These are phyloP conservation scores for Bradypodion ventrale DNA, from an alignment of 2,797 vertebrate species.

Conservation along the genomic window DNA sequence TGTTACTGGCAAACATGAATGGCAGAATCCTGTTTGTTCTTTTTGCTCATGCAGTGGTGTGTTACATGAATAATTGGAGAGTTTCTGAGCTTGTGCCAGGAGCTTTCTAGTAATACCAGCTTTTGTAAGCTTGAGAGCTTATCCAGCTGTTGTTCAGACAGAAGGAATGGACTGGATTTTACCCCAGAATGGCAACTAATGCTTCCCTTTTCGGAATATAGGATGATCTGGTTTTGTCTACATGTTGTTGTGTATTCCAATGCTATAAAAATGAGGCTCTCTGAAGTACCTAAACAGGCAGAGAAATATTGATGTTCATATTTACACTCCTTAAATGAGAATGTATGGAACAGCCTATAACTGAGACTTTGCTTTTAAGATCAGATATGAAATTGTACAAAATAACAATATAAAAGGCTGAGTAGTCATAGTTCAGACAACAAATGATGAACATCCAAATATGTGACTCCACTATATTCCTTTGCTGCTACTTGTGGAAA, in stretches of 20 bases:
- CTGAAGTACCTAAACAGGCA: neutral
- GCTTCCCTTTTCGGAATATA: neutral
- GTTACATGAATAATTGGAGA: too few species aligned
- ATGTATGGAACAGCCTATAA: neutral
- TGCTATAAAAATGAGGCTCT: neutral
- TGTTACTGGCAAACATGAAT: too few species aligned
- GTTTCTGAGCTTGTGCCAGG: too few species aligned
- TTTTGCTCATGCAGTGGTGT: too few species aligned
- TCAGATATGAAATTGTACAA: neutral
- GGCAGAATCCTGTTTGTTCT: too few species aligned
- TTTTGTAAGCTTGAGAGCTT: too few species aligned
- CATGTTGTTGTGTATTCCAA: neutral
- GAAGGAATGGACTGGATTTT: neutral
- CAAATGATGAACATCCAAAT: neutral
- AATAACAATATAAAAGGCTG: neutral
- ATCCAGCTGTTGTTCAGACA: too few species aligned
- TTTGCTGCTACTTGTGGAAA: neutral
- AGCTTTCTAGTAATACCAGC: too few species aligned
- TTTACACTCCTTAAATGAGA: neutral
- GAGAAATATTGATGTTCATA: neutral
- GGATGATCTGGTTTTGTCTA: neutral
- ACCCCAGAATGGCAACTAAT: neutral
- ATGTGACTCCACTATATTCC: neutral
- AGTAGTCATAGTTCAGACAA: neutral
- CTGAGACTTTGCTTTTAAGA: neutral